Conservation (phyloP, 2,113 vertebrate species). For the Formicarius rufipectus region DNA sequence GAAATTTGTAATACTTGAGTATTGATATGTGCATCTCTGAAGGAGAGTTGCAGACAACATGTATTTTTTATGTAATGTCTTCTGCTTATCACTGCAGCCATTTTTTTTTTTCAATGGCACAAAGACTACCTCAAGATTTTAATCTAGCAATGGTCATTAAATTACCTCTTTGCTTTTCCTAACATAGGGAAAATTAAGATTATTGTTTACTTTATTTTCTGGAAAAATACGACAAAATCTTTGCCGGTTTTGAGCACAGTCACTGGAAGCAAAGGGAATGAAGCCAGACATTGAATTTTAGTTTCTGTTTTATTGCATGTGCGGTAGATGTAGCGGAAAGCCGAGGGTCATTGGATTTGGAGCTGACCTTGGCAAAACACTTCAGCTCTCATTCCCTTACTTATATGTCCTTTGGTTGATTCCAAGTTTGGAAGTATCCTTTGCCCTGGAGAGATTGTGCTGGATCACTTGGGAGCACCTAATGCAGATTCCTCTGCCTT, state of each 20-base stretch:
- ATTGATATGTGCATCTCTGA: neutral
- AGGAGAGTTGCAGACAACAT: neutral
- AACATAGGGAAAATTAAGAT: neutral
- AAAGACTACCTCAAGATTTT: neutral
- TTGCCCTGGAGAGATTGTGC: neutral
- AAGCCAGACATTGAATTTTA: neutral
- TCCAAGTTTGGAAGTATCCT: neutral
- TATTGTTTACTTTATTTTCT: neutral
- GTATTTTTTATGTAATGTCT: neutral
- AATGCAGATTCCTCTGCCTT: neutral
- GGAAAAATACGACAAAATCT: neutral
- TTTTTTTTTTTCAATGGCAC: neutral
- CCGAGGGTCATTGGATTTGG: neutral
- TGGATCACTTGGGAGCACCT: rapidly evolving
- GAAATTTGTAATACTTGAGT: neutral
- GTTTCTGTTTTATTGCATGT: neutral
- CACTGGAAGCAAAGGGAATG: neutral
- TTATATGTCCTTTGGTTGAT: rapidly evolving
- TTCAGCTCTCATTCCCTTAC: neutral
- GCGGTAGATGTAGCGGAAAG: neutral
- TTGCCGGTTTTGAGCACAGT: neutral
- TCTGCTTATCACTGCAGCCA: neutral
- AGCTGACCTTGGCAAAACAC: neutral
- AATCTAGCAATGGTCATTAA: neutral
- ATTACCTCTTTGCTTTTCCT: neutral